phyloP scores from a whole-genome alignment of 2,797 vertebrate genomes.

The Sebastes taczanowskii region DNA sequence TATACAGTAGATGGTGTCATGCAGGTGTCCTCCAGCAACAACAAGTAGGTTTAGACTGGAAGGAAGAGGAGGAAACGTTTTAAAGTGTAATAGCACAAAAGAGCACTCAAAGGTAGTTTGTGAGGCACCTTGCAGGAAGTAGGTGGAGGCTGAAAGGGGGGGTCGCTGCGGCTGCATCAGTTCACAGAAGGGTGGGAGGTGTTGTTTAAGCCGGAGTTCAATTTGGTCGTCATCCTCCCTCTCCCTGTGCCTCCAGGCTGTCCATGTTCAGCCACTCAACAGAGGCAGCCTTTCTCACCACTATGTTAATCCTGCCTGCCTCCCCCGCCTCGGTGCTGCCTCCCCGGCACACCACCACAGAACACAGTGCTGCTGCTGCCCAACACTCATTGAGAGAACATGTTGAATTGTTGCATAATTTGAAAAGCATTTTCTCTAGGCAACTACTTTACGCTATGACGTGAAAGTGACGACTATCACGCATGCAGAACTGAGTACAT shows the following conservation, averaged over 20 bases:
- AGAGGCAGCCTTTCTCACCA: constrained; percentile 70
- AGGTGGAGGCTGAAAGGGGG: not conserved
- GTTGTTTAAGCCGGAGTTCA: constrained; percentile 59
- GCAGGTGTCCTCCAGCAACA: constrained; percentile 4
- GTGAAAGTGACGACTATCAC: constrained; percentile 1
- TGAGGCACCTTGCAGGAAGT: constrained; percentile 22
- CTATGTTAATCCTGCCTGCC: constrained; percentile 71
- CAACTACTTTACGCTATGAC: constrained; percentile 24
- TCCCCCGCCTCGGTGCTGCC: constrained; percentile 56
- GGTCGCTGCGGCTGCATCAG: not conserved
- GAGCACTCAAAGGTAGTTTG: constrained; percentile 20
- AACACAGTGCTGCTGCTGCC: constrained; percentile 40
- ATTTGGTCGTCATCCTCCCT: constrained; percentile 65
- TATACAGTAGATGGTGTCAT: not conserved
- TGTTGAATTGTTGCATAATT: constrained; percentile 44
- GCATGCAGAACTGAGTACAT: constrained; percentile 12
- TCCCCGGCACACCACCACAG: constrained; percentile 54
- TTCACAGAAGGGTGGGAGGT: constrained; percentile 51
- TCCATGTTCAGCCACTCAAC: constrained; percentile 61
- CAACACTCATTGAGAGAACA: constrained; percentile 37
- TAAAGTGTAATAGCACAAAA: constrained; percentile 7
- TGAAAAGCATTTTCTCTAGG: constrained; percentile 9
- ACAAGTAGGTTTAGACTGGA: not conserved
- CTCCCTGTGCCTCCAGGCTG: constrained; percentile 60
- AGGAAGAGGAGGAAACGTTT: not conserved